Percentiles rank a stretch among this genome's conserved stretches.
These are phyloP conservation scores for Agrochola lychnidis DNA, from an alignment of 2,888 invertebrate genomes.

Conservation along the genomic window DNA sequence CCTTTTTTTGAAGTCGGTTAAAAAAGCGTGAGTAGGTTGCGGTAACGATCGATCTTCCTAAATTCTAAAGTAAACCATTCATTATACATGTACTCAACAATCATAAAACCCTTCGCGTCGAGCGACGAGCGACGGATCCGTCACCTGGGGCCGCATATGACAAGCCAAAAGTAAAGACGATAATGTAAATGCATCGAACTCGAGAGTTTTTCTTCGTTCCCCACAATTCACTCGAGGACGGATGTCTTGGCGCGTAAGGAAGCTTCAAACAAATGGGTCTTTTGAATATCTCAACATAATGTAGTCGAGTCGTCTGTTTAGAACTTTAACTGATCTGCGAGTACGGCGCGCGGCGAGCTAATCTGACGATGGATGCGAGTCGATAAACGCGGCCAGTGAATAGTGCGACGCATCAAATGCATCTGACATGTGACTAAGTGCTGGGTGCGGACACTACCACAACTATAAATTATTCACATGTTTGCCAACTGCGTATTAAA, in stretches of 20 bases:
- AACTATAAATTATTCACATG: constrained; percentile 78
- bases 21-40: constrained; percentile 18
- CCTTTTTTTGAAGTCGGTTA: neutral
- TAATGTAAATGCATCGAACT: constrained; percentile 80
- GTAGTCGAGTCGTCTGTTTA: constrained; percentile 54
- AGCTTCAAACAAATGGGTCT: constrained; percentile 67
- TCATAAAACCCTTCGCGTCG: constrained; percentile 68
- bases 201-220: constrained; percentile 70
- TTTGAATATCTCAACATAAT: constrained; percentile 48
- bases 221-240: constrained; percentile 72
- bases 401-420: constrained; percentile 79
- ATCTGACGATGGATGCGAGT: constrained; percentile 80
- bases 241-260: constrained; percentile 73
- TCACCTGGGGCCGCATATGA: constrained; percentile 74
- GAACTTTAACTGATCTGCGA: constrained; percentile 57
- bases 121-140: constrained; percentile 61
- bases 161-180: constrained; percentile 75
- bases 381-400: constrained; percentile 75
- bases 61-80: constrained; percentile 65
- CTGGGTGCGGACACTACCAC: constrained; percentile 81
- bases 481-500: constrained; percentile 68
- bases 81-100: constrained; percentile 66
- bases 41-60: constrained; percentile 51
- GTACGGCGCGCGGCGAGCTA: constrained; percentile 69
- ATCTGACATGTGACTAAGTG: constrained; percentile 83